Conservation (phyloP, 2,888 invertebrate species). For the Cartodere bifasciata region DNA sequence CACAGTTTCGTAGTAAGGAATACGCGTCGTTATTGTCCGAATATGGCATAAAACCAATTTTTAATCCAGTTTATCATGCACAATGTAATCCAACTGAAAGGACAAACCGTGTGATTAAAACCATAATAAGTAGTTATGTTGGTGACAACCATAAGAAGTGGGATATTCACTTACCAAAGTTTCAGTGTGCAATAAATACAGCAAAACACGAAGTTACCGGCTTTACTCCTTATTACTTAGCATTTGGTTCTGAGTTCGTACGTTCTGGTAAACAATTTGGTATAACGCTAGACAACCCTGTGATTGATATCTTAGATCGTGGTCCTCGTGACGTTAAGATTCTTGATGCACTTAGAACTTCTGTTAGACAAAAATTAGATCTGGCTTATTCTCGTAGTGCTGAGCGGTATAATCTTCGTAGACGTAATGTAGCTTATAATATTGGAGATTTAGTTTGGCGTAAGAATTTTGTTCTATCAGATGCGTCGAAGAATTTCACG, state of each 20-base stretch:
- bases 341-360: no score
- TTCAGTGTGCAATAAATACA: conserved; percentile 14
- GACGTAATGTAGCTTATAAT: conserved; percentile 3
- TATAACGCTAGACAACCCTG: conserved; percentile 7
- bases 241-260: conserved; percentile 14
- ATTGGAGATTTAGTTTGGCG: conserved; percentile 6
- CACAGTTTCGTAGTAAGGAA: conserved; percentile 7
- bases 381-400: no score
- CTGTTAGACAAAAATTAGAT: no score
- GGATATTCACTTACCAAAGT: conserved; percentile 9
- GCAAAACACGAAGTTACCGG: conserved; percentile 13
- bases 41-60: conserved; percentile 1
- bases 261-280: conserved; percentile 10
- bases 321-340: no score
- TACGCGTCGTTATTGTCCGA: conserved; percentile 1
- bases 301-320: no score
- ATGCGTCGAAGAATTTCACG: conserved; percentile 4
- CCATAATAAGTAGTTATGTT: conserved; percentile 12
- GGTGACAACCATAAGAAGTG: conserved; percentile 12
- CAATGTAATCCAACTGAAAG: conserved; percentile 11
- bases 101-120: conserved; percentile 13
- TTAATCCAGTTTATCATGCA: conserved; percentile 8
- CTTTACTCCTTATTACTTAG: conserved; percentile 12
- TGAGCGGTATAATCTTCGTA: conserved; percentile 8
- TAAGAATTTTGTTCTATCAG: conserved; percentile 10